phyloP scores from a whole-genome alignment of 2,797 vertebrate species.

The Discoglossus pictus region DNA sequence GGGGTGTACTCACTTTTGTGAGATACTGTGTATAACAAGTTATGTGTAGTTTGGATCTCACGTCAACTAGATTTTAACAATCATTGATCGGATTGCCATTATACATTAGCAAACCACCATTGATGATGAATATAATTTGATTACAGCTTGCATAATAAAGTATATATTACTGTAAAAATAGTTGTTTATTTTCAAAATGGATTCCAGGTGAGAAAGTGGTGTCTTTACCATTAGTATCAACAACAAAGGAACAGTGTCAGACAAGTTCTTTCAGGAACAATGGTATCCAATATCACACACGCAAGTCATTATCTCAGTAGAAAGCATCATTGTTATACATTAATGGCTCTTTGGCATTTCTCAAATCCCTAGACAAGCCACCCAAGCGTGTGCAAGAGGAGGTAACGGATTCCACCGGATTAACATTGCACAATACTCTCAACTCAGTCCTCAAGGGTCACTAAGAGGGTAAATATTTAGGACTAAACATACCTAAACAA shows the following conservation, averaged over 20 bases:
- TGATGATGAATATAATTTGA: too few relatives aligned
- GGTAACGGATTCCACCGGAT: constrained; percentile 4
- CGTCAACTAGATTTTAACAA: too few relatives aligned
- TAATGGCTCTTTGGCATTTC: constrained; percentile 3
- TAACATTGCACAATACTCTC: constrained; percentile 1
- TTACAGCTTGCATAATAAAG: too few relatives aligned
- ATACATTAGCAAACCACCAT: too few relatives aligned
- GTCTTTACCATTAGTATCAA: not conserved
- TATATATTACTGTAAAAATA: too few relatives aligned
- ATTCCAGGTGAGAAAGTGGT: not conserved
- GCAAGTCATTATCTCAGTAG: constrained; percentile 2
- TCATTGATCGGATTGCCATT: too few relatives aligned
- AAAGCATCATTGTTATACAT: constrained; percentile 6
- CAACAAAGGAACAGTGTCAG: not conserved
- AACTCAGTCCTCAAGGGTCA: constrained; percentile 5
- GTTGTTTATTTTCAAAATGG: not conserved
- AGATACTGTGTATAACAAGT: too few relatives aligned
- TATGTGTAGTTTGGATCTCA: too few relatives aligned
- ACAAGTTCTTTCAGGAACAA: constrained; percentile 1
- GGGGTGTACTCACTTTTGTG: too few relatives aligned
- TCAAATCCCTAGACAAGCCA: constrained; percentile 10
- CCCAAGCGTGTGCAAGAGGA: not conserved
- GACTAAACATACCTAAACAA: constrained; percentile 1
- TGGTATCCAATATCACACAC: constrained; percentile 2
- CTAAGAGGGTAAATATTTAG: constrained; percentile 10